Base-by-base conservation (phyloP, 2,113 vertebrate genomes). In the Ophthalmolycus amberensis region DNA sequence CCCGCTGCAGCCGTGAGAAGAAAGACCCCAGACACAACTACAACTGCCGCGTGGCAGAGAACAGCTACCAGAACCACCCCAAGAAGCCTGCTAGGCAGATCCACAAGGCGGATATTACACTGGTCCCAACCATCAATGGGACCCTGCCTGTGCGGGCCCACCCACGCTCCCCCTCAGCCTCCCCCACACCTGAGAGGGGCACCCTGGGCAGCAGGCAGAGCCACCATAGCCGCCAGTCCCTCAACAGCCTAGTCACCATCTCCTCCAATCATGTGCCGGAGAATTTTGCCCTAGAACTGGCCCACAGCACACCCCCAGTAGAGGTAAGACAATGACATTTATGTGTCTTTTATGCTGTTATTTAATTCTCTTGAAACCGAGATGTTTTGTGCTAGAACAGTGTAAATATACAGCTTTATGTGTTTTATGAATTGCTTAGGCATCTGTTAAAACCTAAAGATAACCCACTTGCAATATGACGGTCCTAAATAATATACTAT, bases 211-310 rank as follows among this genome's bases (percentile, higher is more conserved):
- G 96, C 90, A 91, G 97, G 37, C 97, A 97, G 93, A 99, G 96
- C 91, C 97, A 99, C 66, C 97, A 98, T 75, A 99, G 98, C 88
- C 97, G 97, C 80, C 98, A 99, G 62, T 99, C 98, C 0, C 96
- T 99, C 75, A 99, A 99, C 94, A 99, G 98, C 91, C 93, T 99
- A 86, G 97, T 99, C 88, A 99, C 98, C 73, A 98, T 99, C 87
- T 99, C 98, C 60, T 99, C 98, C 15, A 99, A 98, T 94, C 97
- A 99, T 0, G 96, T 98, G 85, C 94, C 97, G 0, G 98, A 99
- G 89, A 98, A 96, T 79, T 99, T 99, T 82, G 95, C 98, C 0
- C 85, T 99, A 86, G 98, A 99, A 40, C 96, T 99, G 83, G 96
- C 97, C 65, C 97, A 99, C 0, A 95, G 97, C 58, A 98, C 98